These are phyloP conservation scores for Peucedramus taeniatus DNA, from an alignment of 2,113 vertebrate species.

Conservation along the genomic window DNA sequence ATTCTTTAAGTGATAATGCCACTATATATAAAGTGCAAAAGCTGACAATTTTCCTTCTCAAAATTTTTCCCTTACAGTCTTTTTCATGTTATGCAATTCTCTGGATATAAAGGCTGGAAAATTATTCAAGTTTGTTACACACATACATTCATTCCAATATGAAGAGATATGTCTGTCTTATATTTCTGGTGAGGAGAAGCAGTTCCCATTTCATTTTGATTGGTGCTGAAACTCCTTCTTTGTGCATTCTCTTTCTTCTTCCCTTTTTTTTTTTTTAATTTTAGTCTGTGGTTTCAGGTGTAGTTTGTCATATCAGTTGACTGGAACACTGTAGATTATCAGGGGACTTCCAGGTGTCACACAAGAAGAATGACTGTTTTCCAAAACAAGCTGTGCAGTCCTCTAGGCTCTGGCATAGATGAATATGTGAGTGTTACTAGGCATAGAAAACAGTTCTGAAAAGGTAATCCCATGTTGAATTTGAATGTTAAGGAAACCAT, in stretches of 20 bases:
- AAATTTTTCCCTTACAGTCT: background rate
- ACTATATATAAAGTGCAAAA: background rate
- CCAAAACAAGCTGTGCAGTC: conserved; percentile 52
- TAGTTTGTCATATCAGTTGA: conserved; percentile 17
- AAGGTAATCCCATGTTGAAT: conserved; percentile 40
- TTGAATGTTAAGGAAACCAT: conserved; percentile 38
- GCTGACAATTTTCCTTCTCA: background rate
- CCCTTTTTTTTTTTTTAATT: background rate
- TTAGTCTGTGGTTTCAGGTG: conserved; percentile 26
- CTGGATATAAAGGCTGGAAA: background rate
- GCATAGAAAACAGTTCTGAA: conserved; percentile 27
- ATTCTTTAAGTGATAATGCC: background rate
- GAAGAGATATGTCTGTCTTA: background rate
- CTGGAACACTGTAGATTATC: conserved; percentile 22
- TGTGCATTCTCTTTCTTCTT: background rate
- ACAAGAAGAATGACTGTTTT: conserved; percentile 54
- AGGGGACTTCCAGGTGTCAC: conserved; percentile 35
- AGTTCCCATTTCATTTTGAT: background rate
- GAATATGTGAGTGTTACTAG: conserved; percentile 16
- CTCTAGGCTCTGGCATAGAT: conserved; percentile 17
- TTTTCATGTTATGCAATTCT: background rate
- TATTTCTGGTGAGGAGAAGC: background rate
- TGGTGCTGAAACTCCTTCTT: background rate
- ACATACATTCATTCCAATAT: background rate
- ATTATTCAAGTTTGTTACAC: background rate